Evolutionary conservation across 2,888 invertebrate genomes (phyloP).

Genomic region (Eristalis tenax): DNA sequence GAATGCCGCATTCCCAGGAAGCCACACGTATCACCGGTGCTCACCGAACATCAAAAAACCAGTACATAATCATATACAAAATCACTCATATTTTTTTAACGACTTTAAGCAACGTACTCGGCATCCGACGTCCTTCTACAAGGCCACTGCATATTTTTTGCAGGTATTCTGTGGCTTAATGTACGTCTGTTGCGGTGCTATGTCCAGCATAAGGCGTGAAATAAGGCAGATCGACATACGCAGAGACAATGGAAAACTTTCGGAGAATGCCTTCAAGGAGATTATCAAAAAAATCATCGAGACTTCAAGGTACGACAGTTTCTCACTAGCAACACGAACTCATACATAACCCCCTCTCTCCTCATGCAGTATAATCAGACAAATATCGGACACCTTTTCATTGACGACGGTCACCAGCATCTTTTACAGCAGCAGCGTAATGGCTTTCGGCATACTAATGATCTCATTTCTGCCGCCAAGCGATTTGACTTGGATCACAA

Average conservation of each 20-base stretch:
- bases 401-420: constrained; percentile 29
- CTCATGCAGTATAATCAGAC: neutral
- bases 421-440: constrained; percentile 7
- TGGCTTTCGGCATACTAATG: constrained; percentile 30
- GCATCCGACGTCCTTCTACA: neutral
- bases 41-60: too few relatives aligned
- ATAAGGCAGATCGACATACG: neutral
- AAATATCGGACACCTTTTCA: constrained; percentile 23
- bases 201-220: constrained; percentile 11
- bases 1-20: too few relatives aligned
- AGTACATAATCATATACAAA: too few relatives aligned
- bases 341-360: neutral
- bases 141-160: neutral
- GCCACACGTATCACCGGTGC: too few relatives aligned
- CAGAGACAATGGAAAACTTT: neutral
- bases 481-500: constrained; percentile 16
- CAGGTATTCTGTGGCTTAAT: constrained; percentile 33
- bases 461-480: constrained; percentile 4
- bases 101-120: neutral
- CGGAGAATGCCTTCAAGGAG: neutral
- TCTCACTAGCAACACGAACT: neutral
- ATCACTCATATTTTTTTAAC: too few relatives aligned
- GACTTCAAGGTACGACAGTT: neutral
- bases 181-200: neutral
- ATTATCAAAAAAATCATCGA: constrained; percentile 22